These are phyloP conservation scores for Dioctria rufipes DNA, from an alignment of 2,888 invertebrate genomes.

Conservation along the genomic window DNA sequence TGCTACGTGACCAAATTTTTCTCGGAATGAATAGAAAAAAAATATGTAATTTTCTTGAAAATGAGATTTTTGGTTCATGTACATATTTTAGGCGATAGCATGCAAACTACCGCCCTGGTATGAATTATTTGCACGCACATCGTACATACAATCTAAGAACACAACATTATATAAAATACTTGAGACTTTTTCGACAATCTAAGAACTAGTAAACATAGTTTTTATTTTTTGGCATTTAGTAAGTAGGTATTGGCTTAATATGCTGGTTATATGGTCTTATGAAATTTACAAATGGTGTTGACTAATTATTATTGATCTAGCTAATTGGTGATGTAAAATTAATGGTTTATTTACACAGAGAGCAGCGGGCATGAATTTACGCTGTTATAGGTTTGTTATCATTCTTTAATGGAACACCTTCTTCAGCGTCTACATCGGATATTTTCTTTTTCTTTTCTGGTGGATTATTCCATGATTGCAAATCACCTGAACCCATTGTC, in stretches of 20 bases:
- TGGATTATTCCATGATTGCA: conserved; percentile 75
- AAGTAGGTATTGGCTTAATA: conserved; percentile 17
- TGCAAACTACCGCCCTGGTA: background rate
- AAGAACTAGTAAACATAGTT: background rate
- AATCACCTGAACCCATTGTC: conserved; percentile 77
- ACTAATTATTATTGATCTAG: background rate
- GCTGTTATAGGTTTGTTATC: conserved; percentile 1
- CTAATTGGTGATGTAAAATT: background rate
- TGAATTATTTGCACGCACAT: conserved; percentile 26
- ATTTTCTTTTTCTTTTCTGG: conserved; percentile 66
- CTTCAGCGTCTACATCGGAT: conserved; percentile 65
- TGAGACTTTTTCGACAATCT: background rate
- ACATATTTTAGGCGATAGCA: background rate
- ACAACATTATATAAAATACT: background rate
- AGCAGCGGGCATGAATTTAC: background rate
- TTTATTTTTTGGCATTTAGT: conserved; percentile 32
- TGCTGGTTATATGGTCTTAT: conserved; percentile 24
- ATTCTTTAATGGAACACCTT: conserved; percentile 70
- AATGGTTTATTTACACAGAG: conserved; percentile 8
- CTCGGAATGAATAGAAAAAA: conserved; percentile 36
- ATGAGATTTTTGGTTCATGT: conserved; percentile 41
- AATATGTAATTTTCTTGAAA: conserved; percentile 5
- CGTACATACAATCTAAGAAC: conserved; percentile 9
- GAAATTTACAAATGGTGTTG: conserved; percentile 17
- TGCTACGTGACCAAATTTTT: conserved; percentile 24